A percentile compares a stretch with the other conserved stretches of the same genome.
Conservation (phyloP, 2,888 invertebrate genomes). For the Mythimna albipuncta region DNA sequence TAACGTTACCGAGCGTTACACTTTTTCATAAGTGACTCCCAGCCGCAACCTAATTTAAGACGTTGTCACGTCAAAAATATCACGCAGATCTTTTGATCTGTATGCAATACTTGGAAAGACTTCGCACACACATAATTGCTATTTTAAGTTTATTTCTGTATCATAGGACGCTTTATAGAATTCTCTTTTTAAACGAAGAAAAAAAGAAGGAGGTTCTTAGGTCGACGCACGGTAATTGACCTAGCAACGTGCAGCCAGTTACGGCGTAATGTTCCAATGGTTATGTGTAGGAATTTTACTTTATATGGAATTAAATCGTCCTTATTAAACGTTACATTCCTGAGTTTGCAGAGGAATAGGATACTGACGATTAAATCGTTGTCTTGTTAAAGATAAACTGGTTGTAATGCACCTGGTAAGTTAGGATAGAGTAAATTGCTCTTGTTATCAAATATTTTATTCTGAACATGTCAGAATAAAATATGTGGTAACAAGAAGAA, state of each 20-base stretch:
- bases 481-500: too few relatives aligned
- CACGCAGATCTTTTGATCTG: not conserved
- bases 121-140: not conserved
- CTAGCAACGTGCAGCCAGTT: not conserved
- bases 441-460: not conserved
- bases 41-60: too few relatives aligned
- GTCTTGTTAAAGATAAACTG: constrained; percentile 17
- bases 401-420: constrained; percentile 25
- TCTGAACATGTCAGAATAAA: not conserved
- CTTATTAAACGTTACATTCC: constrained; percentile 12
- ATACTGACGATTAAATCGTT: constrained; percentile 6
- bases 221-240: constrained; percentile 7
- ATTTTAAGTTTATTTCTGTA: not conserved
- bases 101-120: not conserved
- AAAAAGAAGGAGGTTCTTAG: too few relatives aligned
- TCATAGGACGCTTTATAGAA: not conserved
- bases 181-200: not conserved
- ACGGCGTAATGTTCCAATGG: constrained; percentile 4
- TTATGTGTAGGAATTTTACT: not conserved
- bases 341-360: not conserved
- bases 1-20: too few relatives aligned
- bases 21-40: too few relatives aligned
- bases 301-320: constrained; percentile 23
- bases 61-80: too few relatives aligned
- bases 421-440: constrained; percentile 1